A percentile compares a stretch with the other conserved stretches of the same genome.
Conservation (phyloP, 2,113 vertebrate species). For the Actenoides hombroni region DNA sequence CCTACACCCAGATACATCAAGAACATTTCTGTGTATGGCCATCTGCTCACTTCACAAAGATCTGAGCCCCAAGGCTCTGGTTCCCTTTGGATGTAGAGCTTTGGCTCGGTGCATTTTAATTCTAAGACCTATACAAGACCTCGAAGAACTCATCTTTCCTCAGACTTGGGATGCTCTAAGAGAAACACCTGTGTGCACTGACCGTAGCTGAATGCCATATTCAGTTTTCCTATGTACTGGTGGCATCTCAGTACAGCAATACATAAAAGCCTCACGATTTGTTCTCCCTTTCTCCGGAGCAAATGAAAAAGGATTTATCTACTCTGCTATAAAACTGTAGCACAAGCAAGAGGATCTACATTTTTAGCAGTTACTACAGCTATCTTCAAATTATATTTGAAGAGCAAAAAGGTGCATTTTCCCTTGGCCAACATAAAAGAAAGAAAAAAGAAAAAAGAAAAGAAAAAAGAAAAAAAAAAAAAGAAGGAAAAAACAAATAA, state of each 20-base stretch:
- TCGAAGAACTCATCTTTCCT: not conserved
- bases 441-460: not conserved
- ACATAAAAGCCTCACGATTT: not conserved
- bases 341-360: not conserved
- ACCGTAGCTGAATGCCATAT: not conserved
- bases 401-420: not conserved
- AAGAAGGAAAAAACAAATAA: no score
- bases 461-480: not conserved
- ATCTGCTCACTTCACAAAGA: not conserved
- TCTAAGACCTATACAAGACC: not conserved
- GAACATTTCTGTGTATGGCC: not conserved
- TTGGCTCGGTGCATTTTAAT: not conserved
- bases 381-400: not conserved
- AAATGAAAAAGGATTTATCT: slow-evolving; percentile 5
- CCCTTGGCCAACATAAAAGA: not conserved
- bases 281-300: not conserved
- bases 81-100: not conserved
- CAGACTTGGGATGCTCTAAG: not conserved
- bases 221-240: not conserved
- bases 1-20: slow-evolving; percentile 36
- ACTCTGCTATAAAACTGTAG: not conserved
- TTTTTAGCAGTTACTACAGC: not conserved
- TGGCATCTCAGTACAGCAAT: not conserved
- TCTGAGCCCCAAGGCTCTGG: slow-evolving; percentile 7
- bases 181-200: not conserved